Evolutionary conservation across 1,140 invertebrate species (phyloP).

Genomic region (Platorchestia sp.): DNA sequence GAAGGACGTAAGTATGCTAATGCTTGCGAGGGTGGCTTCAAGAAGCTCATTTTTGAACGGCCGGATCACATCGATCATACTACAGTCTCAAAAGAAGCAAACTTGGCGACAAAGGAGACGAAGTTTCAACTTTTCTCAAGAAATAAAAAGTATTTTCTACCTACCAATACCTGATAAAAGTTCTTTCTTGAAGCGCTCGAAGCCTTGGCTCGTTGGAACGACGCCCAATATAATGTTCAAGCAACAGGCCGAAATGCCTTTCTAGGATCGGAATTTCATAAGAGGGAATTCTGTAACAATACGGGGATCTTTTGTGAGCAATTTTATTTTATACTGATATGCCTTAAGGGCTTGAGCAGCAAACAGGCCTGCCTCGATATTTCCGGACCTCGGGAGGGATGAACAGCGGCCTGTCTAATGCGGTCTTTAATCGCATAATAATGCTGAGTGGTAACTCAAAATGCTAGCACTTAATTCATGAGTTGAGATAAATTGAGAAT

Average conservation of each 20-base stretch:
- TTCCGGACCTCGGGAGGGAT: neutral
- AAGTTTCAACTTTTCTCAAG: neutral
- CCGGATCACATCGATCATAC: neutral
- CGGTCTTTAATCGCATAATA: neutral
- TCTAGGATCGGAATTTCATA: neutral
- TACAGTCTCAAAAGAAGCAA: neutral
- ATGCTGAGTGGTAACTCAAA: neutral
- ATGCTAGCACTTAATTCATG: too few species aligned
- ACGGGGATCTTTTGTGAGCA: neutral
- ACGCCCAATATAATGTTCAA: neutral
- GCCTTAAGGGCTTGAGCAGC: neutral
- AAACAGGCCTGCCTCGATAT: neutral
- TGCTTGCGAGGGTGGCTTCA: neutral
- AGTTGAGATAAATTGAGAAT: too few species aligned
- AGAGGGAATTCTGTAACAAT: constrained; percentile 8
- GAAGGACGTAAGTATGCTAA: neutral
- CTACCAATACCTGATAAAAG: neutral
- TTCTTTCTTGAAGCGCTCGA: neutral
- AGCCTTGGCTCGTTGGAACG: neutral
- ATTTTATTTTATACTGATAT: neutral
- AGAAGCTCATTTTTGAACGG: neutral
- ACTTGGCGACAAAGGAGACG: neutral
- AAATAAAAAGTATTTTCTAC: neutral
- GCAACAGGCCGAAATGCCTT: neutral
- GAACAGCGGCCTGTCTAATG: neutral